A percentile compares a stretch with the other conserved stretches of the same genome.
phyloP scores from a whole-genome alignment of 2,888 invertebrate genomes.

The Sphecodes monilicornis region DNA sequence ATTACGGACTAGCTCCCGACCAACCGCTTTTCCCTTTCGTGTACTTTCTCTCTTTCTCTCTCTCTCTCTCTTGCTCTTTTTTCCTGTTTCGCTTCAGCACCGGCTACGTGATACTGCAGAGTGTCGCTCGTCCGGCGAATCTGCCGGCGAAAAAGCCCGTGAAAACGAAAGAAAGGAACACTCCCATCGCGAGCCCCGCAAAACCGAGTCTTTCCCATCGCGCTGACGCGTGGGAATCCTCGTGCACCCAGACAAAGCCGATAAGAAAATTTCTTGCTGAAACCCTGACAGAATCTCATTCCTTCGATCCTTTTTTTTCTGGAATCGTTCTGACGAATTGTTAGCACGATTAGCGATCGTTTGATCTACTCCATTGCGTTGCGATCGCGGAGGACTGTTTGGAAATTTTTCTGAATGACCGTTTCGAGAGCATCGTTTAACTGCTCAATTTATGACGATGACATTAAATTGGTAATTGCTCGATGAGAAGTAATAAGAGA shows the following conservation, averaged over 20 bases:
- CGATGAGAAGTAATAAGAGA: too few relatives aligned
- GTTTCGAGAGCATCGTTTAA: background rate
- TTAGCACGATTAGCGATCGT: background rate
- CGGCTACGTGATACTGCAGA: slow-evolving; percentile 21
- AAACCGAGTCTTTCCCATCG: background rate
- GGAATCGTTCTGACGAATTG: background rate
- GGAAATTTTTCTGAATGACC: background rate
- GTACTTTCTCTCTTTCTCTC: background rate
- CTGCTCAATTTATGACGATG: background rate
- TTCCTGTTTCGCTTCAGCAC: background rate
- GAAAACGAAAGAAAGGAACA: slow-evolving; percentile 34
- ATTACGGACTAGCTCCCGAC: slow-evolving; percentile 62
- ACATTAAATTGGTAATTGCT: background rate
- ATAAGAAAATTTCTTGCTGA: slow-evolving; percentile 6
- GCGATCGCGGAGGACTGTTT: background rate
- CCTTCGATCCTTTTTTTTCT: background rate
- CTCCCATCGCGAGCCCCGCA: slow-evolving; percentile 22
- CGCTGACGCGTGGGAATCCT: slow-evolving; percentile 5
- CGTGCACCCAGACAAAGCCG: background rate
- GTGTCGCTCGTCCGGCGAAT: slow-evolving; percentile 27
- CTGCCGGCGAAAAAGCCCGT: slow-evolving; percentile 18
- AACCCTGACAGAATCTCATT: background rate
- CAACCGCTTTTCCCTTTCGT: slow-evolving; percentile 32
- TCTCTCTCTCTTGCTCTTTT: background rate
- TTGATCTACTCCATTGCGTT: background rate